phyloP scores from a whole-genome alignment of 2,113 vertebrate species.

The Delphinapterus leucas region DNA sequence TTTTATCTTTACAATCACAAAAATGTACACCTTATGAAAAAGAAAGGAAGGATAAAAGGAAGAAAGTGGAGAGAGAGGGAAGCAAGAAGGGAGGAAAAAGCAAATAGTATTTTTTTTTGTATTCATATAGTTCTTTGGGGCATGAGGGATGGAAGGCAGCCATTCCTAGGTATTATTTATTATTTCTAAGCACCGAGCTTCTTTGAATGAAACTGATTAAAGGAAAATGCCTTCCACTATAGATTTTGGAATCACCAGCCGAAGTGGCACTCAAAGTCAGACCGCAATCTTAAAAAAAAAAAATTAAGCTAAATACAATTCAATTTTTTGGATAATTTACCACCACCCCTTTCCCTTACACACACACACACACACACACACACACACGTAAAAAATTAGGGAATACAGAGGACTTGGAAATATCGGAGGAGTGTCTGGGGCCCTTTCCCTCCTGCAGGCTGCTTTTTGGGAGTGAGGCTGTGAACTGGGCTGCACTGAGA shows the following conservation, averaged over 20 bases:
- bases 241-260: neutral
- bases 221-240: neutral
- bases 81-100: neutral
- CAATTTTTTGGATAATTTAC: neutral
- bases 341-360: neutral
- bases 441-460: neutral
- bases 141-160: neutral
- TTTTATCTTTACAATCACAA: conserved; percentile 51
- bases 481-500: neutral
- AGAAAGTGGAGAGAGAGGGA: neutral
- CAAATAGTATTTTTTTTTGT: conserved; percentile 2
- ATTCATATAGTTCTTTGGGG: neutral
- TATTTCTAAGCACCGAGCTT: neutral
- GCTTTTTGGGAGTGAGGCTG: neutral
- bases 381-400: neutral
- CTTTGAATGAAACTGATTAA: conserved; percentile 36
- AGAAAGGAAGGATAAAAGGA: neutral
- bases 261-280: neutral
- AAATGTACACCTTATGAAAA: neutral
- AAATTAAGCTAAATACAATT: neutral
- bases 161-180: neutral
- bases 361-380: neutral
- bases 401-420: conserved; percentile 23
- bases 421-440: neutral
- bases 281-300: conserved; percentile 34